phyloP scores from a whole-genome alignment of 2,113 vertebrate species.

The Coracopsis vasa region DNA sequence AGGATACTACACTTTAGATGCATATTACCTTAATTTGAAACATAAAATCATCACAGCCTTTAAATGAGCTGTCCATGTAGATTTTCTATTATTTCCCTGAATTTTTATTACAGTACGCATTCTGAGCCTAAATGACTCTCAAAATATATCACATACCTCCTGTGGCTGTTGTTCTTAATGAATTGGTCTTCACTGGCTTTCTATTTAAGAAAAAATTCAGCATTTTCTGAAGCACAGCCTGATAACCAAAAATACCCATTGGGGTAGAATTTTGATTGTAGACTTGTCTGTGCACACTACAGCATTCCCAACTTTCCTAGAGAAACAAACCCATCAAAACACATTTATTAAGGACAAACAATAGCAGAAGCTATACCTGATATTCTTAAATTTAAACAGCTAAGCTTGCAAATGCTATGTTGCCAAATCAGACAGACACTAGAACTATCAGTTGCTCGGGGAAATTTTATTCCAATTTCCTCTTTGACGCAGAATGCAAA shows the following conservation, averaged over 20 bases:
- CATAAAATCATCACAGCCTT: background rate
- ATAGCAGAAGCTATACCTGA: background rate
- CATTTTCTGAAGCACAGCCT: background rate
- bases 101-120: constrained; percentile 9
- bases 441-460: constrained; percentile 30
- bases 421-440: constrained; percentile 11
- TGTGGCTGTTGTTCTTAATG: background rate
- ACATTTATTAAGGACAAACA: constrained; percentile 16
- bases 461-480: constrained; percentile 51
- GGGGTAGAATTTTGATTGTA: background rate
- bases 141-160: constrained; percentile 7
- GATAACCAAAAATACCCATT: background rate
- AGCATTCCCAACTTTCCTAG: background rate
- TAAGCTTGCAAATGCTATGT: background rate
- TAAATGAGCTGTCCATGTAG: background rate
- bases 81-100: background rate
- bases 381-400: background rate
- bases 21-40: background rate
- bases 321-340: constrained; percentile 33
- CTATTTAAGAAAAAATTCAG: background rate
- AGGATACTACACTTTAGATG: background rate
- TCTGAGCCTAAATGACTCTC: constrained; percentile 27
- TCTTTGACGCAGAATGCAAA: constrained; percentile 9
- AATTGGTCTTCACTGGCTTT: constrained; percentile 18
- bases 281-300: background rate